Percentiles rank a stretch among this genome's conserved stretches.
Evolutionary conservation across 64 coral and sea anemone genomes (phyloP).

Genomic region (Stichodactyla helianthus): DNA sequence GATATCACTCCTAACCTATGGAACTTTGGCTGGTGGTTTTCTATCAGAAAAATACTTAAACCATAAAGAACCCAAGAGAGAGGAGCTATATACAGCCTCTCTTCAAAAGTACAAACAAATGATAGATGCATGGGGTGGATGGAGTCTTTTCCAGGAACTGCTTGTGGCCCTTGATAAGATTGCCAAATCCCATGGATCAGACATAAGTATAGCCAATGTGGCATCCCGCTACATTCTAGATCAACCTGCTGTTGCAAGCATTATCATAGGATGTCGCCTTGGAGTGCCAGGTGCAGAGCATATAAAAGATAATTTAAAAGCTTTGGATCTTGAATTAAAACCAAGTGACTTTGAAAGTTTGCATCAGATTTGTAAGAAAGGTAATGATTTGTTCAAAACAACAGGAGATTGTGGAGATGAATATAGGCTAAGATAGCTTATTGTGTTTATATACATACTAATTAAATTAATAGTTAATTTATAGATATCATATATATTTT

Average conservation of each 20-base stretch:
- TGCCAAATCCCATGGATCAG: conserved; percentile 51
- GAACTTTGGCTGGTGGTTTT: conserved; percentile 66
- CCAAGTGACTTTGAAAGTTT: conserved; percentile 58
- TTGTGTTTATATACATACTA: neutral
- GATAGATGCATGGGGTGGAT: conserved; percentile 90
- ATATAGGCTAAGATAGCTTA: conserved; percentile 41
- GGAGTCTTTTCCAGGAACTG: conserved; percentile 85
- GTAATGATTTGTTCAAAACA: conserved; percentile 72
- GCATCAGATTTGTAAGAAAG: conserved; percentile 59
- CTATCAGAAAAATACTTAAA: conserved; percentile 72
- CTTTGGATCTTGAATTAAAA: conserved; percentile 43
- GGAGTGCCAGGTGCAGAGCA: conserved; percentile 60
- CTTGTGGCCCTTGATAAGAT: conserved; percentile 51
- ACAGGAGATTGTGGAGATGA: conserved; percentile 97
- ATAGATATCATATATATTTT: neutral
- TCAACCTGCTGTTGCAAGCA: conserved; percentile 57
- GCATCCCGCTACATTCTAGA: conserved; percentile 72
- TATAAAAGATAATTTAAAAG: conserved; percentile 67
- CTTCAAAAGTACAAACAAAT: conserved; percentile 91
- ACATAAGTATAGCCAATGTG: conserved; percentile 75
- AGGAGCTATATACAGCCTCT: conserved; percentile 67
- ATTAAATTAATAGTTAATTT: neutral
- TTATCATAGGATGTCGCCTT: conserved; percentile 79
- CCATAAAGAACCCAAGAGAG: conserved; percentile 35
- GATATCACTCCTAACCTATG: conserved; percentile 77